Base-by-base conservation (phyloP, 1,140 invertebrate species). In the Pseudomyrmex dendroicus region DNA sequence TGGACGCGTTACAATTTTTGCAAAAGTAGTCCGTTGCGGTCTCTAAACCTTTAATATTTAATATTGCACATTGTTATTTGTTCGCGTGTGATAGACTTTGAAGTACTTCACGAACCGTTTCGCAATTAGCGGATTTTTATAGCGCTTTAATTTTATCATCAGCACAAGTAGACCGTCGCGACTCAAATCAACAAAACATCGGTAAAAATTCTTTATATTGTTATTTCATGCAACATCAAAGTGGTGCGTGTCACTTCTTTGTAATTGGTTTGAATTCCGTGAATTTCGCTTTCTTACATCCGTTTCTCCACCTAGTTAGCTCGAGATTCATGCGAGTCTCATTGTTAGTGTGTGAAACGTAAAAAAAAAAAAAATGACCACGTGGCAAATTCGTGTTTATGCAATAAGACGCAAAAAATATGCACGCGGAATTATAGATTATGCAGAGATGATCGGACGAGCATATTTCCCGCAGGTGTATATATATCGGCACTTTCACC, bases 211-310 rank as follows among this genome's bases (percentile, higher is more conserved):
- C 17, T 25, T 70, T 35, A 5, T 22, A n/a, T n/a, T 17, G 10
- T 57, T 78, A 46, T 46, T 57, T 48, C 20, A 48, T 48, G 1
- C 13, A 20, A 15, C 46, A 44, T 35, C 17, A 8, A 20, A 35
- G 5, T 35, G 35, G 35, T 44, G 54, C 46, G 59, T 22, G 46
- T 15, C 72, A 5, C 2, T 50, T 48, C 15, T 10, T 73, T 22
- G 20, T 44, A 74, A 74, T 63, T 68, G 9, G 63, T 35, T 35
- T 15, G 10, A 15, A 61, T 54, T 82, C 54, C 46, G 52, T 74
- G 35, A 35, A 35, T 61, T 86, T 54, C 85, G 78, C 84, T 86
- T 86, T 86, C 78, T 86, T 61, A 67, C 56, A 67, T 35, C 57
- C 72, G 59, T 84, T 87, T 87, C 73, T 87, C 80, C n/a, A 1